A percentile compares a stretch with the other conserved stretches of the same genome.
Conservation (phyloP, 2,888 invertebrate genomes). For the Phengaris arion region DNA sequence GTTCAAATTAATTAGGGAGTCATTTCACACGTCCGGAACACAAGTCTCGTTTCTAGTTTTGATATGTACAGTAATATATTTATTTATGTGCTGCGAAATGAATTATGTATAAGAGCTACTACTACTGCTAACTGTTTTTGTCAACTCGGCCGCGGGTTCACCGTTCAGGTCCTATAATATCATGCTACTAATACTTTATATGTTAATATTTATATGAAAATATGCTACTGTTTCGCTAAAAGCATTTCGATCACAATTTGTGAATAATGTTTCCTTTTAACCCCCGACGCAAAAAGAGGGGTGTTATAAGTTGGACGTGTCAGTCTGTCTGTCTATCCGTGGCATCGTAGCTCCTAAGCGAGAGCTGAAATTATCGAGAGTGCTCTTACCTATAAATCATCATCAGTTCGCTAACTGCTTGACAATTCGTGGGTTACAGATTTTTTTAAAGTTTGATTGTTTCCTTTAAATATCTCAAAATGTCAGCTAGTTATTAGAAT, state of each 20-base stretch:
- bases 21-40: constrained; percentile 20
- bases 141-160: background rate
- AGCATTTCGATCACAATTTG: background rate
- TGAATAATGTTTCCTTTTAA: background rate
- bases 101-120: constrained; percentile 16
- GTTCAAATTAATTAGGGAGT: constrained; percentile 19
- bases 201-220: background rate
- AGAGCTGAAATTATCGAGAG: no score
- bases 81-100: constrained; percentile 6
- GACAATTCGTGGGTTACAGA: no score
- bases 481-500: no score
- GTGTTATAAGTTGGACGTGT: no score
- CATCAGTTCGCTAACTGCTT: no score
- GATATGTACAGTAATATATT: background rate
- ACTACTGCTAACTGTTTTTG: background rate
- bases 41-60: constrained; percentile 5
- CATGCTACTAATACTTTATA: background rate
- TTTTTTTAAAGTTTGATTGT: no score
- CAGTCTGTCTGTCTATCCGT: no score
- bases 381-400: no score
- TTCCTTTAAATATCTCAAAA: no score
- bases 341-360: no score
- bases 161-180: background rate
- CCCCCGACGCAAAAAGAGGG: no score
- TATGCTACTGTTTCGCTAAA: background rate